Evolutionary conservation across 2,888 invertebrate genomes (phyloP).

Genomic region (Nasonia oneida): DNA sequence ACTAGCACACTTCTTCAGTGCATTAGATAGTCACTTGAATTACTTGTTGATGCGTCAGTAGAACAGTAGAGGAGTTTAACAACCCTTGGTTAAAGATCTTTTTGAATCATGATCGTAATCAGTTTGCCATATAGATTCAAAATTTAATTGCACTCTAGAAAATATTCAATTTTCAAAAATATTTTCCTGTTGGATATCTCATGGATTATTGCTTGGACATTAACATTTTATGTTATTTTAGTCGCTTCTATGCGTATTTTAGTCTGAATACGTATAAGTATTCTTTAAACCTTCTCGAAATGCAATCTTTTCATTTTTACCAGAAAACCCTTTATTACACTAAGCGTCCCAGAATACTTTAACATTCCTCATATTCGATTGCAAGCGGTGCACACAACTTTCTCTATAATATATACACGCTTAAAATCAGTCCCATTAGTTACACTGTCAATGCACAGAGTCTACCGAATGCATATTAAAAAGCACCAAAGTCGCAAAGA

Average conservation of each 20-base stretch:
- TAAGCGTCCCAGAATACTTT: not conserved
- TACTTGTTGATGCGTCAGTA: not conserved
- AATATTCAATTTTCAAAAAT: too few relatives aligned
- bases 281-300: too few relatives aligned
- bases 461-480: not conserved
- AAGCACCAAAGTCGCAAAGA: not conserved
- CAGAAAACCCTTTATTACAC: not conserved
- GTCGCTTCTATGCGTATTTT: not conserved
- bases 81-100: too few relatives aligned
- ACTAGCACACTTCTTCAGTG: constrained; percentile 28
- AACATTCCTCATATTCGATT: not conserved
- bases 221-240: too few relatives aligned
- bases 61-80: not conserved
- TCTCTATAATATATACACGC: not conserved
- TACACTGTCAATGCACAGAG: not conserved
- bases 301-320: too few relatives aligned
- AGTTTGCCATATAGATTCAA: too few relatives aligned
- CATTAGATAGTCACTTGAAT: constrained; percentile 4
- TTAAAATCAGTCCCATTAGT: not conserved
- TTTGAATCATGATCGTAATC: too few relatives aligned
- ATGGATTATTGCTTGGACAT: too few relatives aligned
- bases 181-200: too few relatives aligned
- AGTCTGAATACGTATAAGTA: not conserved
- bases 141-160: too few relatives aligned
- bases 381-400: not conserved